phyloP scores from a whole-genome alignment of 2,888 invertebrate species.

The Diploptera punctata region DNA sequence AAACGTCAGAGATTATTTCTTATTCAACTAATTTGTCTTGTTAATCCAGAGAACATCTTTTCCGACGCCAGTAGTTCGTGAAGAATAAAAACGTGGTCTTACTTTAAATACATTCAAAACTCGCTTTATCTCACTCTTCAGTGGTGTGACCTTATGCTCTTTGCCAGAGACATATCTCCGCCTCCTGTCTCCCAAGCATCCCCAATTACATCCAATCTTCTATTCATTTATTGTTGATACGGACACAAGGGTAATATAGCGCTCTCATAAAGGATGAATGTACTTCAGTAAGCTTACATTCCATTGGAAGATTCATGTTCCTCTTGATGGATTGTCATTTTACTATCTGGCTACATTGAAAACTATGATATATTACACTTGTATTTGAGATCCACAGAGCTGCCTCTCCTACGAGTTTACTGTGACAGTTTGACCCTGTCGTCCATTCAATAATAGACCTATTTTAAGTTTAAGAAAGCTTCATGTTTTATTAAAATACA shows the following conservation, averaged over 20 bases:
- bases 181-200: not conserved
- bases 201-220: not conserved
- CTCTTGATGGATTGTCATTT: too few species aligned
- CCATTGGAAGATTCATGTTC: too few species aligned
- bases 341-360: too few species aligned
- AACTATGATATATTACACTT: too few species aligned
- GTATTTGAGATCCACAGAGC: too few species aligned
- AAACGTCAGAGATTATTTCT: not conserved
- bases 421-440: too few species aligned
- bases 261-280: not conserved
- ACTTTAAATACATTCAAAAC: not conserved
- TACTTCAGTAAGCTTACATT: too few species aligned
- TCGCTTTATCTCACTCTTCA: not conserved
- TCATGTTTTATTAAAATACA: not conserved
- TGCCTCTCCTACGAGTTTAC: too few species aligned
- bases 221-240: not conserved
- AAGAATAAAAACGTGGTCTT: not conserved
- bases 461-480: not conserved
- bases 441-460: too few species aligned
- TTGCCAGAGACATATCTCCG: too few species aligned
- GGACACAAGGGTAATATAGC: not conserved
- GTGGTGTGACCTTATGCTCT: too few species aligned
- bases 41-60: not conserved
- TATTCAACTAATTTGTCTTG: not conserved
- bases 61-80: not conserved